These are phyloP conservation scores for Crypturellus undulatus DNA, from an alignment of 2,113 vertebrate species.

Conservation along the genomic window DNA sequence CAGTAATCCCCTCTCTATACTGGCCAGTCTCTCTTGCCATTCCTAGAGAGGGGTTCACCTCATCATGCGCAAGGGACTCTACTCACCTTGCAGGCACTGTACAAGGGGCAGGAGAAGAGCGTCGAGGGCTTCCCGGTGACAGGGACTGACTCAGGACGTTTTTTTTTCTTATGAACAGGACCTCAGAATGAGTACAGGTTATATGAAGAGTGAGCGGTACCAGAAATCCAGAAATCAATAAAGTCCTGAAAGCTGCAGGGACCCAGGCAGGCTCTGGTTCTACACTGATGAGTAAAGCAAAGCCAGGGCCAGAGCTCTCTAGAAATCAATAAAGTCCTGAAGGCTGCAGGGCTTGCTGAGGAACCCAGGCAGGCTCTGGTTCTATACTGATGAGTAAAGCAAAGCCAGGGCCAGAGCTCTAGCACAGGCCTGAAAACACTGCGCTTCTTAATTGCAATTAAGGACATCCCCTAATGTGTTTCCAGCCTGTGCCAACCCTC, in stretches of 20 bases:
- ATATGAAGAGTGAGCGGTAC: not conserved
- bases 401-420: not conserved
- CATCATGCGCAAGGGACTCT: not conserved
- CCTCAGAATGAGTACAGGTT: not conserved
- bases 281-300: not conserved
- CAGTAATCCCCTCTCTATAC: not conserved
- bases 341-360: not conserved
- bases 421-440: not conserved
- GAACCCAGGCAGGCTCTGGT: not conserved
- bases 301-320: not conserved
- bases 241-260: not conserved
- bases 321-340: not conserved
- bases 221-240: not conserved
- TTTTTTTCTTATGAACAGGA: not conserved
- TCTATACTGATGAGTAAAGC: not conserved
- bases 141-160: not conserved
- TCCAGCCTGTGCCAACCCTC: not conserved
- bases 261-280: not conserved
- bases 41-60: not conserved
- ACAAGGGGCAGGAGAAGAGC: not conserved
- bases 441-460: not conserved
- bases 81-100: not conserved
- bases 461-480: not conserved
- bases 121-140: too few relatives aligned
- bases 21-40: not conserved